These are phyloP conservation scores for Clostera curtula DNA, from an alignment of 2,888 invertebrate genomes.

Conservation along the genomic window DNA sequence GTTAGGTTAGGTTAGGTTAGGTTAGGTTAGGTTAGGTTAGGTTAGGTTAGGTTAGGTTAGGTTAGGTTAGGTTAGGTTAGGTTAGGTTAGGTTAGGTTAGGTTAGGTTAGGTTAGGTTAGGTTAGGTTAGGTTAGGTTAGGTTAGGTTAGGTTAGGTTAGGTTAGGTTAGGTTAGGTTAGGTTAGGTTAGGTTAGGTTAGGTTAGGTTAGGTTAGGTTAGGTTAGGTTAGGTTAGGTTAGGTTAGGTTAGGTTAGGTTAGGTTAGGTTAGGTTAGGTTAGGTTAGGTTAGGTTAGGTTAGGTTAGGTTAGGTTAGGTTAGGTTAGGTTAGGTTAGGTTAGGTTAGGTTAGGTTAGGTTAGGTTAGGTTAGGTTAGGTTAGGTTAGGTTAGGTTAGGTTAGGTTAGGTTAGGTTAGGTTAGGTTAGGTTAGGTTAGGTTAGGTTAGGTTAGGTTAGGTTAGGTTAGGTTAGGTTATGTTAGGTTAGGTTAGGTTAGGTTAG, in stretches of 20 bases:
- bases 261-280: constrained; percentile 8
- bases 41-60: constrained; percentile 11
- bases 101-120: constrained; percentile 11
- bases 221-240: constrained; percentile 14
- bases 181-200: constrained; percentile 13
- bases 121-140: constrained; percentile 11
- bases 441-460: constrained; percentile 9
- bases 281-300: constrained; percentile 2
- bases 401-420: constrained; percentile 13
- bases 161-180: constrained; percentile 13
- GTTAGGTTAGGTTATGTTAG: no score
- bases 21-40: constrained; percentile 14
- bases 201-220: constrained; percentile 17
- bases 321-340: constrained; percentile 12
- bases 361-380: constrained; percentile 17
- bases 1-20: constrained; percentile 15
- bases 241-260: constrained; percentile 12
- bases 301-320: constrained; percentile 4
- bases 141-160: constrained; percentile 12
- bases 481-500: constrained; percentile 11
- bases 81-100: constrained; percentile 10
- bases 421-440: no score
- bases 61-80: constrained; percentile 13
- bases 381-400: constrained; percentile 13
- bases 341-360: constrained; percentile 15